Conservation (phyloP, 1,140 invertebrate species). For the Ips nitidus region DNA sequence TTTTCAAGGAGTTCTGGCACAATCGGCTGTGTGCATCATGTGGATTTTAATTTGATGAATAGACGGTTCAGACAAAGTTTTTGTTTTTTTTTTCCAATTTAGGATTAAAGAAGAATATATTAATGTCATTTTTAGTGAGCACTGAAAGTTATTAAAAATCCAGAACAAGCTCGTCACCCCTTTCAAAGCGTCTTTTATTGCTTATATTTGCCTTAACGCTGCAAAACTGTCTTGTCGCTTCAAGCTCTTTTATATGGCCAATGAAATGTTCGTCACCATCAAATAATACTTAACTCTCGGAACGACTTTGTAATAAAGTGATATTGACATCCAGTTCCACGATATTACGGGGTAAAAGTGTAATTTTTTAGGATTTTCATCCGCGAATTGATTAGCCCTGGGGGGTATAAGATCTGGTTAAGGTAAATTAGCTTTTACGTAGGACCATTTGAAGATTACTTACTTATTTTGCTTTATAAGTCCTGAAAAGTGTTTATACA, state of each 20-base stretch:
- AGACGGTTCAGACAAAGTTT: too few relatives aligned
- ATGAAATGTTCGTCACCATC: constrained; percentile 3
- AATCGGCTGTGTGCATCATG: too few relatives aligned
- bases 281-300: neutral
- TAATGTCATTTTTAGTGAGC: neutral
- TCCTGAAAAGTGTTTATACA: too few relatives aligned
- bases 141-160: neutral
- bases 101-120: too few relatives aligned
- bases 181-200: neutral
- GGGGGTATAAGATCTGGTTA: too few relatives aligned
- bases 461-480: too few relatives aligned
- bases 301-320: neutral
- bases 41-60: too few relatives aligned
- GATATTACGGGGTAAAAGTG: neutral
- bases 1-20: too few relatives aligned
- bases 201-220: neutral
- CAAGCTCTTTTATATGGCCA: neutral
- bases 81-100: too few relatives aligned
- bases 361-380: neutral
- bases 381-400: neutral
- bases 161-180: constrained; percentile 1
- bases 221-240: neutral
- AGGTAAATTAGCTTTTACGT: too few relatives aligned
- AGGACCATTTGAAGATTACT: too few relatives aligned
- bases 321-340: neutral